These are phyloP conservation scores for Chaetodon auriga DNA, from an alignment of 2,113 vertebrate species.

Conservation along the genomic window DNA sequence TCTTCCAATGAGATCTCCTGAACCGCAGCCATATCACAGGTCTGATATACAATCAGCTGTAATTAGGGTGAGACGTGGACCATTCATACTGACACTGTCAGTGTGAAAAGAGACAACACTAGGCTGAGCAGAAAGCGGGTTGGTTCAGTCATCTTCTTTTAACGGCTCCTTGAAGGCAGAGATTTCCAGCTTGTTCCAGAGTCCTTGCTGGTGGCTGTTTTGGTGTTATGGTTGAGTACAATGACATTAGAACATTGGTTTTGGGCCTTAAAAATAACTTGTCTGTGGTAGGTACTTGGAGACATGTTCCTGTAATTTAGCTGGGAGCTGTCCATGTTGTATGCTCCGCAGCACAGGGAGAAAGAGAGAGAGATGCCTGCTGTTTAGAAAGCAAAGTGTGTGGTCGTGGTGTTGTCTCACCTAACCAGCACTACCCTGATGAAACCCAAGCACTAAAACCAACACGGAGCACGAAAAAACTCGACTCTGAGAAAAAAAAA, in stretches of 20 bases:
- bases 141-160: slow-evolving; percentile 11
- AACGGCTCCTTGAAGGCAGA: slow-evolving; percentile 16
- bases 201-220: slow-evolving; percentile 50
- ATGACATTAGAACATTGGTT: slow-evolving; percentile 79
- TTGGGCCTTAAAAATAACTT: slow-evolving; percentile 77
- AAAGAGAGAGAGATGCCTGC: slow-evolving; percentile 22
- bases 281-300: slow-evolving; percentile 79
- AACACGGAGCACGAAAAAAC: slow-evolving; percentile 26
- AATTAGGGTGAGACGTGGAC: not conserved
- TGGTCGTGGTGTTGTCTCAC: slow-evolving; percentile 63
- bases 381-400: slow-evolving; percentile 64
- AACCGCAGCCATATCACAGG: not conserved
- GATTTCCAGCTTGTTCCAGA: slow-evolving; percentile 20
- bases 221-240: slow-evolving; percentile 71
- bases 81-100: not conserved
- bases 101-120: not conserved
- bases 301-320: slow-evolving; percentile 74
- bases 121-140: not conserved
- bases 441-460: slow-evolving; percentile 45
- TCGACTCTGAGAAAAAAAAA: not conserved
- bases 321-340: slow-evolving; percentile 57
- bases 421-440: slow-evolving; percentile 57
- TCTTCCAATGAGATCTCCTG: not conserved
- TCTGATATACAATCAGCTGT: not conserved
- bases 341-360: slow-evolving; percentile 34